phyloP scores from a whole-genome alignment of 2,888 invertebrate genomes.

The Xestobium rufovillosum region DNA sequence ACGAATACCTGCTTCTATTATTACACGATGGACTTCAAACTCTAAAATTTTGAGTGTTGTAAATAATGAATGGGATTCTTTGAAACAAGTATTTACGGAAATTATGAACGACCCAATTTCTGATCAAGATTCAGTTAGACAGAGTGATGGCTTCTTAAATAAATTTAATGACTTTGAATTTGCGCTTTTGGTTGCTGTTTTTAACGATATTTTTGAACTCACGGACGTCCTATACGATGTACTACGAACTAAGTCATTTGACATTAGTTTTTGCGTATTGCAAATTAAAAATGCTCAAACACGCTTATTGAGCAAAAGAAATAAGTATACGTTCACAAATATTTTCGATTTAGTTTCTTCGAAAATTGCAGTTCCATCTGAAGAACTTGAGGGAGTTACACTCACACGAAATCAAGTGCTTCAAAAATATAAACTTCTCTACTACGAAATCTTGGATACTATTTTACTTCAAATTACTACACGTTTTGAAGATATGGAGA shows the following conservation, averaged over 20 bases:
- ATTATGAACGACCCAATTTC: conserved; percentile 17
- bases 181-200: conserved; percentile 20
- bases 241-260: conserved; percentile 20
- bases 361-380: too few relatives aligned
- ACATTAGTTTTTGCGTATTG: conserved; percentile 21
- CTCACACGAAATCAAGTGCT: too few relatives aligned
- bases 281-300: conserved; percentile 15
- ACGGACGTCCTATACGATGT: conserved; percentile 18
- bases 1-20: background rate
- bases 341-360: conserved; percentile 10
- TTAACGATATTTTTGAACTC: conserved; percentile 20
- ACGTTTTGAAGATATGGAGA: too few relatives aligned
- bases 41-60: conserved; percentile 18
- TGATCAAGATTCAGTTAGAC: conserved; percentile 19
- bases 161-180: conserved; percentile 23
- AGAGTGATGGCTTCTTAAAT: conserved; percentile 19
- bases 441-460: too few relatives aligned
- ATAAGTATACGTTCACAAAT: conserved; percentile 10
- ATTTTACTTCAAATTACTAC: too few relatives aligned
- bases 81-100: conserved; percentile 21
- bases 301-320: conserved; percentile 14
- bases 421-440: too few relatives aligned
- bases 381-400: too few relatives aligned
- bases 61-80: conserved; percentile 20
- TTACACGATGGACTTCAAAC: conserved; percentile 13